Evolutionary conservation across 2,113 vertebrate species (phyloP).

Genomic region (Brachyhypopomus occidentalis): DNA sequence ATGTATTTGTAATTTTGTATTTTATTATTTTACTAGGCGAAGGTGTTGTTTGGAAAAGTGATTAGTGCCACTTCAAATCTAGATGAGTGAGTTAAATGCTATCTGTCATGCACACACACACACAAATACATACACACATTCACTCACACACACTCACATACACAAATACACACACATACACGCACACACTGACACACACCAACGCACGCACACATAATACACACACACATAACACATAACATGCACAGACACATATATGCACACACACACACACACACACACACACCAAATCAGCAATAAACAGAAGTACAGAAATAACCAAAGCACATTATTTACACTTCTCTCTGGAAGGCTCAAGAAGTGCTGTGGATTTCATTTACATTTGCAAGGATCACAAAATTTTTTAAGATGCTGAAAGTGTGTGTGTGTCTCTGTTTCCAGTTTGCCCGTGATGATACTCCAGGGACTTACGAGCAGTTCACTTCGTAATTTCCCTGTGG

Average conservation of each 20-base stretch:
- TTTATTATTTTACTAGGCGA: constrained; percentile 57
- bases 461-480: constrained; percentile 68
- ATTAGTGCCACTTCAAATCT: constrained; percentile 22
- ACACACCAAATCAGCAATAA: no score
- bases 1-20: constrained; percentile 3
- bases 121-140: no score
- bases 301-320: no score
- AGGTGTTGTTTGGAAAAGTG: constrained; percentile 52
- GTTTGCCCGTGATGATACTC: constrained; percentile 62
- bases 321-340: no score
- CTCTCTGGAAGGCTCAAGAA: no score
- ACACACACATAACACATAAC: no score
- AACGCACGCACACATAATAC: no score
- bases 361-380: no score
- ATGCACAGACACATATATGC: no score
- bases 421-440: constrained; percentile 37
- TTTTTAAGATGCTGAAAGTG: neutral
- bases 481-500: constrained; percentile 8
- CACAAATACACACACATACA: neutral
- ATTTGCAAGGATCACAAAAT: no score
- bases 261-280: neutral
- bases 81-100: constrained; percentile 59
- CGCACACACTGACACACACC: neutral
- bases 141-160: no score
- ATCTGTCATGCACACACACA: no score